Base-by-base conservation (phyloP, 2,797 vertebrate genomes). In the Sebastes variabilis region DNA sequence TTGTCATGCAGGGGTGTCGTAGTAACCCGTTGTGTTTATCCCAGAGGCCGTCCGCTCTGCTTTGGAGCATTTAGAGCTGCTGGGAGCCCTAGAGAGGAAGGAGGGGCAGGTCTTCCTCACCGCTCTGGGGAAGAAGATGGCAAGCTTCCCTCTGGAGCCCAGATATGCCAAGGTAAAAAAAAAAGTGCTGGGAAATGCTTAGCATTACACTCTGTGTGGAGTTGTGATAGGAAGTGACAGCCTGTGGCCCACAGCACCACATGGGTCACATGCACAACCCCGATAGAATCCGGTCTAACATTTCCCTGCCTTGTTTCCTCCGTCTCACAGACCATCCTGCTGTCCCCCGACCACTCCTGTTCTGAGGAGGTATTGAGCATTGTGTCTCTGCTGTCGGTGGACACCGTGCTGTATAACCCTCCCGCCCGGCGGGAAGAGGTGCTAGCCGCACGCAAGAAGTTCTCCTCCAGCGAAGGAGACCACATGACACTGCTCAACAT, bases 141-240 rank as follows among this genome's bases (percentile, higher is more conserved):
- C 98, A 10, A 96, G 95, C 75, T 99, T 99, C 89, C 99, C 99
- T 2, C 91, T 99, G 88, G 98, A 99, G 79, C 98, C 98, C 16
- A 96, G 95, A 90, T 98, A 97, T 76, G 97, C 98, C 68, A 99
- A 99, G 96, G 99, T 99, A 94, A 75, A 83, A 22, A 6, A 36
- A 66, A 7, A 6, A 22, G 8, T 13, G 12, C 30, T 8, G 8
- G 4, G 16, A 52, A 36, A 62, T 24, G 16, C 24, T 16, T 18
- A 8, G 10, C 20, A 3, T 54, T 46, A 24, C 32, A 59, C 8
- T 6, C 20, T 46, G 46, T 16, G 1, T 8, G 5, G 2, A 2
- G 2, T 8, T 5, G 7, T 69, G 34, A 46, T 4, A 20, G 14
- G 6, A 71, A 54, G 34, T 59, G 74, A 70, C 38, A 7, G 56